Evolutionary conservation across 2,797 vertebrate genomes (phyloP), one percentile per base, ranked within the genome.

Genomic region (Labroides dimidiatus): DNA sequence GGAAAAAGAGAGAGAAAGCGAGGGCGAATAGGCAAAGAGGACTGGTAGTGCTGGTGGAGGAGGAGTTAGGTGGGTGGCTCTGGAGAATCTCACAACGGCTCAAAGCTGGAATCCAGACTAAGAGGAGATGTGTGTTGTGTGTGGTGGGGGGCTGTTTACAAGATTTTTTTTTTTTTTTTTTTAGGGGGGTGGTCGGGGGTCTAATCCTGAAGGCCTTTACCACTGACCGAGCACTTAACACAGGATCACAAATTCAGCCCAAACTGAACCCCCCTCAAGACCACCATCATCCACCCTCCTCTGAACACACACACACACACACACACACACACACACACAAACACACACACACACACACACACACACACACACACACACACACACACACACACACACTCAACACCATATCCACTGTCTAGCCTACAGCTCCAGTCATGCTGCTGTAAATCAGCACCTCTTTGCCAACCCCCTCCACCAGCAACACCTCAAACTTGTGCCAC

Each of bases 141-240:
- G 69, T 56, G 47, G 51, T 24, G 27, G 64, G 57, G 77, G 52
- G 68, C 57, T 81, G 82, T 84, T 90, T 74, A 82, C 61, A 64
- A 74, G 78, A 80, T 72, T 79, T 77, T 84, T 56, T 6, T 9
- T 33, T 33, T 33, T 33, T 33, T 8, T 33, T 33, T 33, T 33
- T 33, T 6, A 7, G 30, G 30, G 30, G 73, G n/a, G n/a, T n/a
- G n/a, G n/a, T n/a, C n/a, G n/a, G n/a, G 72, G 68, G 61, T 82
- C 64, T 92, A 92, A 93, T 92, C 90, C 90, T 85, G 72, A 78
- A 85, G 83, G 84, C 82, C 88, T 90, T 90, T 86, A 84, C 83
- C 83, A 86, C 77, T 87, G 82, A 85, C 86, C 71, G 15, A 83
- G 86, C 88, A 93, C 90, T 92, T 91, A 91, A 90, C 82, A 81